Base-by-base conservation (phyloP, 1,140 invertebrate species). In the Bradynema listronoti region DNA sequence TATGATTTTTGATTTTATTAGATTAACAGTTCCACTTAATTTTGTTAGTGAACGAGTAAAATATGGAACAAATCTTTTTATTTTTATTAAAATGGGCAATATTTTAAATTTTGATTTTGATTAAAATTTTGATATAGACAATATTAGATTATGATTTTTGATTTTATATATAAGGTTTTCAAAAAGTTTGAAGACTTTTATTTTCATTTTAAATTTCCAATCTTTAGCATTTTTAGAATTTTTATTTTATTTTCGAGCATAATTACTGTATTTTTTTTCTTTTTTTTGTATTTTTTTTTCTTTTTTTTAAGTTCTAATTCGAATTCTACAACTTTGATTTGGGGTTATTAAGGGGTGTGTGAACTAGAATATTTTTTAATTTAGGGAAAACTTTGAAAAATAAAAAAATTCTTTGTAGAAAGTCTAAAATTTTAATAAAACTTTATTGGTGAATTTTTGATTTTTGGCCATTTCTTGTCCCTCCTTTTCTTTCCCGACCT, bases 121-220 rank as follows among this genome's bases (percentile, higher is more conserved):
- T 25, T 52, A 25, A 52, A 16, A 33, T 51, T 34, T 29, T 29
- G 22, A 27, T 19, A 34, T 25, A 33, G 14, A 33, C 39, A 14
- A 52, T 7, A 14, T 33, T 52, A 33, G 4, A 22, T 52, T 14
- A 30, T 29, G 14, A 34, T 34, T 22, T 22, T 51, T 51, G 4
- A 14, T 14, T 51, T 34, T 22, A 43, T 4, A 22, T 43, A 6
- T 25, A 46, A 46, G 29, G 29, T 19, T 24, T 24, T 45, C 27
- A 45, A 45, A 6, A 25, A 25, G 29, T 36, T 25, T 25, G 19
- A 51, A 51, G 34, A 25, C 22, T 30, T 33, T 29, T 29, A 3
- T 34, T 52, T 22, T 30, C 33, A 29, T 34, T 52, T 29, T 22
- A 52, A 7, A 9, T 22, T 52, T 52, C 39, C 29, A n/a, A n/a